Evolutionary conservation across 1,140 invertebrate species (phyloP).

Genomic region (Brachionus asplanchnoidis): DNA sequence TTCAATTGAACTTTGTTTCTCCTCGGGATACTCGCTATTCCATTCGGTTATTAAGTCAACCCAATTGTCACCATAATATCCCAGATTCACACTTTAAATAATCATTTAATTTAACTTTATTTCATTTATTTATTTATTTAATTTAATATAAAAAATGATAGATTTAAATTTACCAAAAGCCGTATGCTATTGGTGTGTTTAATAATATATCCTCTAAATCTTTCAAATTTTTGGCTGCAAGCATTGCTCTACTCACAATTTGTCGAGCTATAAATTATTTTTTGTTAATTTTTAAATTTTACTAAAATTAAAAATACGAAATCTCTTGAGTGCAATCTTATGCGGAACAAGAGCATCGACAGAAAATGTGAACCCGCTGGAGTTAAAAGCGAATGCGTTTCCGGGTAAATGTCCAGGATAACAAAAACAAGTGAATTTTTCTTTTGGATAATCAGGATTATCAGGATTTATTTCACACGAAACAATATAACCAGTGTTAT

Average conservation of each 20-base stretch:
- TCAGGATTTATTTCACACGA: background rate
- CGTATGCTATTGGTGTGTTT: slow-evolving; percentile 30
- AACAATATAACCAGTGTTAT: slow-evolving; percentile 5
- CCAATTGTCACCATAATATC: slow-evolving; percentile 15
- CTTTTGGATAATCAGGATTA: background rate
- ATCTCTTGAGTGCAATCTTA: background rate
- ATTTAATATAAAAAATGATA: background rate
- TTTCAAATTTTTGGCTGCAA: slow-evolving; percentile 9
- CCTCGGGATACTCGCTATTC: slow-evolving; percentile 11
- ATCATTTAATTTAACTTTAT: background rate
- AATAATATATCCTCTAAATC: slow-evolving; percentile 8
- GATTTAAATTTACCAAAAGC: background rate
- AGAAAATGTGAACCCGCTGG: background rate
- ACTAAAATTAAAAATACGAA: background rate
- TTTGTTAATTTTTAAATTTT: background rate
- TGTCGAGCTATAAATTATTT: slow-evolving; percentile 2
- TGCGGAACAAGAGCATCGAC: slow-evolving; percentile 18
- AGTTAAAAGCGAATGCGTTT: slow-evolving; percentile 34
- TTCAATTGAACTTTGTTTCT: background rate
- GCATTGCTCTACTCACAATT: slow-evolving; percentile 27
- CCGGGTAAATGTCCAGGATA: slow-evolving; percentile 38
- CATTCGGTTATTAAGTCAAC: background rate
- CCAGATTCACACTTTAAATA: background rate
- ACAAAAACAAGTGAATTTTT: slow-evolving; percentile 36
- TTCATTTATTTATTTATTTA: too few relatives aligned